A percentile compares a stretch with the other conserved stretches of the same genome.
phyloP scores from a whole-genome alignment of 1,140 invertebrate species.

The Heliconius congener region DNA sequence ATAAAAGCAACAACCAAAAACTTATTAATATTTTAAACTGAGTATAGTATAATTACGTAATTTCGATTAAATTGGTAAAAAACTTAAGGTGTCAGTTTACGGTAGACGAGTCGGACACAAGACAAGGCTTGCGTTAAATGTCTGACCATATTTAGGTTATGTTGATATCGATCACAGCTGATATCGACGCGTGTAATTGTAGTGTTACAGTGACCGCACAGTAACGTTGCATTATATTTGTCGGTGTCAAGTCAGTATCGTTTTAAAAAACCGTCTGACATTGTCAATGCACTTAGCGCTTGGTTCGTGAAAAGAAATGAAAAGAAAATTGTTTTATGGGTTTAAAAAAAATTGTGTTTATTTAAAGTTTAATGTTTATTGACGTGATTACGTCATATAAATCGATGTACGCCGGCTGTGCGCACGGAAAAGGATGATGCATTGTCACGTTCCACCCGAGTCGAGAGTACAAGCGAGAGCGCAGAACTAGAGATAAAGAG shows the following conservation, averaged over 20 bases:
- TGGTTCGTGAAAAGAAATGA: neutral
- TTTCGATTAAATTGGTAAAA: constrained; percentile 9
- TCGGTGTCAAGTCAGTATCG: neutral
- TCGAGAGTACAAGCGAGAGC: too few relatives aligned
- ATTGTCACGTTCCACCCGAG: too few relatives aligned
- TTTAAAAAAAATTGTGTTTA: too few relatives aligned
- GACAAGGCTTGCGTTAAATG: constrained; percentile 6
- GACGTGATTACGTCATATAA: too few relatives aligned
- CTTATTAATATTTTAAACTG: neutral
- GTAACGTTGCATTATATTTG: neutral
- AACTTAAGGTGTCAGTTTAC: neutral
- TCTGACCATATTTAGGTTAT: constrained; percentile 19
- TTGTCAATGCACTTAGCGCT: neutral
- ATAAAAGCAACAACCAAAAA: too few relatives aligned
- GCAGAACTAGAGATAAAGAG: too few relatives aligned
- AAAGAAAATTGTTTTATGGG: neutral
- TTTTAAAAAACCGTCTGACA: neutral
- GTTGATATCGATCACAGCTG: constrained; percentile 12
- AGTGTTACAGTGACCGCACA: neutral
- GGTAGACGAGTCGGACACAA: neutral
- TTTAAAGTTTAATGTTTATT: too few relatives aligned
- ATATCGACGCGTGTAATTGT: constrained; percentile 14
- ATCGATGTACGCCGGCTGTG: too few relatives aligned
- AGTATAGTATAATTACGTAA: neutral
- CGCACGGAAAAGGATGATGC: too few relatives aligned